Evolutionary conservation across 2,888 invertebrate species (phyloP).

Genomic region (Achlya flavicornis): DNA sequence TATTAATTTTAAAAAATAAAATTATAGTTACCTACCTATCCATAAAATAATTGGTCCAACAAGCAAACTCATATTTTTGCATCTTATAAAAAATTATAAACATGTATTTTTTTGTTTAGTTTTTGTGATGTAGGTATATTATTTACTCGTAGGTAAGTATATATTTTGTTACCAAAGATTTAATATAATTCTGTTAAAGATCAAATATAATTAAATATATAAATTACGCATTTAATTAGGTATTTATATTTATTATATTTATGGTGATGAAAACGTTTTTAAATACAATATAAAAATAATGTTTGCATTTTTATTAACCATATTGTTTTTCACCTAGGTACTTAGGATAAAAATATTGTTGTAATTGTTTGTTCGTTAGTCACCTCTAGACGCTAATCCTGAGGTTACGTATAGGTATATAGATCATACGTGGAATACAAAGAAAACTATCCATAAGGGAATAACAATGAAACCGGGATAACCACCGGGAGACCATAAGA

Average conservation of each 20-base stretch:
- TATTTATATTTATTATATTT: conserved; percentile 15
- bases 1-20: too few species aligned
- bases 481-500: too few species aligned
- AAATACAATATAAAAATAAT: not conserved
- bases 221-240: too few species aligned
- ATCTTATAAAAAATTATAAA: not conserved
- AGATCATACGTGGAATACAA: too few species aligned
- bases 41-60: not conserved
- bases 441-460: too few species aligned
- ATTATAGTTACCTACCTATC: too few species aligned
- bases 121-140: not conserved
- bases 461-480: too few species aligned
- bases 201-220: conserved; percentile 22
- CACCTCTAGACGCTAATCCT: too few species aligned
- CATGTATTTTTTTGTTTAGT: not conserved
- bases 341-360: too few species aligned
- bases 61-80: not conserved
- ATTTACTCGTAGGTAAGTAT: not conserved
- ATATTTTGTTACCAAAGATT: conserved; percentile 38
- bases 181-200: conserved; percentile 18
- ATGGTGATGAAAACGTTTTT: conserved; percentile 19
- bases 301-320: not conserved
- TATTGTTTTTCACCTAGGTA: not conserved
- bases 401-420: too few species aligned
- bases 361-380: too few species aligned